A percentile compares a stretch with the other conserved stretches of the same genome.
Conservation (phyloP, 2,797 vertebrate genomes). For the Eulemur mongoz region DNA sequence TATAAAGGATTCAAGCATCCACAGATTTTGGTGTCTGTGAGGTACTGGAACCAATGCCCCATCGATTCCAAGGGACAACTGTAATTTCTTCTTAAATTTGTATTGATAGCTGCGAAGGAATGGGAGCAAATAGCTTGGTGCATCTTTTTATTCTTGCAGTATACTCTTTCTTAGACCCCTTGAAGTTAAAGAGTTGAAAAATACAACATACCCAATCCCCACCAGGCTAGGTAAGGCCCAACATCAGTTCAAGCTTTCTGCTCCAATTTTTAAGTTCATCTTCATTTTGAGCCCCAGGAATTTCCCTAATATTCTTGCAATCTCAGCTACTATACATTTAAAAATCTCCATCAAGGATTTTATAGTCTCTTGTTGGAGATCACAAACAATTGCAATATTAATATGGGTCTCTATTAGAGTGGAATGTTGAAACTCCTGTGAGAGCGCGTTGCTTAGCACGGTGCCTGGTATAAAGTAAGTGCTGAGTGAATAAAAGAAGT, state of each 20-base stretch:
- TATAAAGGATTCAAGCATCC: background rate
- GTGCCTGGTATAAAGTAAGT: background rate
- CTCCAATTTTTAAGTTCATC: background rate
- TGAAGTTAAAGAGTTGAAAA: background rate
- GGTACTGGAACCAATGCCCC: background rate
- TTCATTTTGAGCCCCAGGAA: background rate
- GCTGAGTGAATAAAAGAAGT: background rate
- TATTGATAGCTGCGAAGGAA: background rate
- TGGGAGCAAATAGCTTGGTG: background rate
- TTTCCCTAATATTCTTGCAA: background rate
- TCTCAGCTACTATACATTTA: background rate
- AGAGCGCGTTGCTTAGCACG: background rate
- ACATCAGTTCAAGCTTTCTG: background rate
- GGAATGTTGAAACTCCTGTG: background rate
- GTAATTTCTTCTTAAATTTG: background rate
- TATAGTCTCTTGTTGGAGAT: background rate
- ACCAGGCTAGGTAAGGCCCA: background rate
- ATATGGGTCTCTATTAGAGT: background rate
- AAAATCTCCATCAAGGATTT: background rate
- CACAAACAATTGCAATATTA: background rate
- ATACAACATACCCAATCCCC: background rate
- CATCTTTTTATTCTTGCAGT: background rate
- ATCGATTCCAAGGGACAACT: background rate
- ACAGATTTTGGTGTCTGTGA: background rate
- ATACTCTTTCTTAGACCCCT: background rate